A percentile compares a stretch with the other conserved stretches of the same genome.
These are phyloP conservation scores for Choreutis nemorana DNA, from an alignment of 2,888 invertebrate genomes.

Conservation along the genomic window DNA sequence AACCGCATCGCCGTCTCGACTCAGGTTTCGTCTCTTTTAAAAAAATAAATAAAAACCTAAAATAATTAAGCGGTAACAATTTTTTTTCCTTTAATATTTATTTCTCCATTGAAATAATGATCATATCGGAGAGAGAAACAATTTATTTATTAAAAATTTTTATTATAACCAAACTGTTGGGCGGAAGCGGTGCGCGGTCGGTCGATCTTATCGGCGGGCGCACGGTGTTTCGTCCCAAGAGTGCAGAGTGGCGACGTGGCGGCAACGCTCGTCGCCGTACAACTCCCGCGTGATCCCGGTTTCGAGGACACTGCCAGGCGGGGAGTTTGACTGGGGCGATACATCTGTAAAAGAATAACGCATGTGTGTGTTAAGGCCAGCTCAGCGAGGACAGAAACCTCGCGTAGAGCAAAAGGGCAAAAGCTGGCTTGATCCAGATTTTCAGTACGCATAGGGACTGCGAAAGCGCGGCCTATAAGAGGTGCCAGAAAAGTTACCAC, in stretches of 20 bases:
- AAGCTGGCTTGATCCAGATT: slow-evolving; percentile 73
- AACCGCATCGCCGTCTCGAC: no score
- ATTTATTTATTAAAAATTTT: no score
- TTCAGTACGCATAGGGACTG: slow-evolving; percentile 71
- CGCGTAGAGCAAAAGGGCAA: slow-evolving; percentile 75
- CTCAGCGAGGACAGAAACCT: slow-evolving; percentile 75
- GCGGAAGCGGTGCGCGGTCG: no score
- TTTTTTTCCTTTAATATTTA: slow-evolving; percentile 60
- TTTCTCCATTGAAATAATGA: slow-evolving; percentile 69
- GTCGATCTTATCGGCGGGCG: no score
- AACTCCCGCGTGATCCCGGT: slow-evolving; percentile 55
- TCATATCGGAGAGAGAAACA: slow-evolving; percentile 45
- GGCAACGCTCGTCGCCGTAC: slow-evolving; percentile 20
- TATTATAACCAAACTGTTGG: no score
- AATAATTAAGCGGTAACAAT: slow-evolving; percentile 63
- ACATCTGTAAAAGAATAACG: slow-evolving; percentile 73
- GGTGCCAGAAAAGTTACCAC: slow-evolving; percentile 78
- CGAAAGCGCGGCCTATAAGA: slow-evolving; percentile 74
- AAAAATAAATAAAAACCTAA: no score
- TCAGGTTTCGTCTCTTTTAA: no score
- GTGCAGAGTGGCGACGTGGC: slow-evolving; percentile 66
- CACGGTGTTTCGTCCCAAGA: slow-evolving; percentile 37
- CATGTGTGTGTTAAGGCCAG: slow-evolving; percentile 70
- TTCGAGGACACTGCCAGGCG: slow-evolving; percentile 68
- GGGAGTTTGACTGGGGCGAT: slow-evolving; percentile 74